Percentiles rank a stretch among this genome's conserved stretches.
Evolutionary conservation across 2,113 vertebrate species (phyloP).

Genomic region (Forbesichthys agassizii): DNA sequence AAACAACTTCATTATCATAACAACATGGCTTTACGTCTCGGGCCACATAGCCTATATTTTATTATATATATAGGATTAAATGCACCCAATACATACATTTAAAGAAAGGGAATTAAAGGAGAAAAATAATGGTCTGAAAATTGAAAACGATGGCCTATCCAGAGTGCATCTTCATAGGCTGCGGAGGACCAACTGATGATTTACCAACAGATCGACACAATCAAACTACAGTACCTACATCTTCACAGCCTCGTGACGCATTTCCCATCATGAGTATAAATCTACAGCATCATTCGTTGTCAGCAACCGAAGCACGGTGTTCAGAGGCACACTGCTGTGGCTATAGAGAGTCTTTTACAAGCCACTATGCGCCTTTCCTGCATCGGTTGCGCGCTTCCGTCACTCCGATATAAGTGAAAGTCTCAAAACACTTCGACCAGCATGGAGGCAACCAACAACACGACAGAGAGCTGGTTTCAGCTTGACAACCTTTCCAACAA

Average conservation of each 20-base stretch:
- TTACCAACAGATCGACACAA: too few species aligned
- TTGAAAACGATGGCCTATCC: background rate
- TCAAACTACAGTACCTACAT: conserved; percentile 24
- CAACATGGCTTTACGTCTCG: too few species aligned
- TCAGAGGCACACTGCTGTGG: conserved; percentile 6
- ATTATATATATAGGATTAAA: background rate
- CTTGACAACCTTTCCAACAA: conserved; percentile 50
- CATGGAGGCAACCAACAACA: conserved; percentile 84
- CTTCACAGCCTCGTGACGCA: conserved; percentile 72
- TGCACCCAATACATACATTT: background rate
- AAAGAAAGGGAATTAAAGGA: background rate
- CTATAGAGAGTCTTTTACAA: conserved; percentile 12
- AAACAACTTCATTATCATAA: too few species aligned
- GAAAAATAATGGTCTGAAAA: background rate
- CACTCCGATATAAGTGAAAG: conserved; percentile 32
- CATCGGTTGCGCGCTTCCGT: conserved; percentile 18
- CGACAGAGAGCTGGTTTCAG: conserved; percentile 66
- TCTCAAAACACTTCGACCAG: conserved; percentile 27
- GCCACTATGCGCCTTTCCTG: conserved; percentile 43
- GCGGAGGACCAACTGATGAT: background rate
- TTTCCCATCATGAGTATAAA: conserved; percentile 75
- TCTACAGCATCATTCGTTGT: conserved; percentile 45
- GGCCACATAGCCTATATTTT: background rate
- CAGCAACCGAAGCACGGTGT: conserved; percentile 52
- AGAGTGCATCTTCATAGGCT: background rate